Evolutionary conservation across 2,888 invertebrate genomes (phyloP), one percentile per base, ranked within the genome.

Genomic region (Diploptera punctata): DNA sequence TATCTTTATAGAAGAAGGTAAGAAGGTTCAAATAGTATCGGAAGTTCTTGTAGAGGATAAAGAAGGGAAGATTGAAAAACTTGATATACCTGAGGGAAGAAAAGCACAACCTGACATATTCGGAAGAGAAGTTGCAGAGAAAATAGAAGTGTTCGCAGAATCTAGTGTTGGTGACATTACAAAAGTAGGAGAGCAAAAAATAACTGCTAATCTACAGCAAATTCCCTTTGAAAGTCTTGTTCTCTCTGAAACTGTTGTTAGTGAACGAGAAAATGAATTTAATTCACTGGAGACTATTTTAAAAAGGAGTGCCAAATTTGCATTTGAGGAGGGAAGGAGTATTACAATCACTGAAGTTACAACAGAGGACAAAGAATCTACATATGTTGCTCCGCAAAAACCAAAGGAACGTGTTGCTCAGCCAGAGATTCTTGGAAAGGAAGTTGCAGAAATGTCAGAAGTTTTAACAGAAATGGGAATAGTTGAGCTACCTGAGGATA

Each of bases 71-170:
- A 76, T 80, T 60, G 78, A 76, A 73, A 76, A 77, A 62, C 65
- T 49, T 18, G 73, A 62, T 72, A 77, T 47, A 19, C 72, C 57
- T 43, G 21, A 26, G 13, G 52, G 33, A 54, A 76, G 74, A 65
- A 76, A 52, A 44, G 78, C 77, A 54, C 54, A 65, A 69, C 74
- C 76, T 24, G 76, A 76, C 43, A 72, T 79, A 43, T 70, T 82
- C 26, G 84, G 86, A 77, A 83, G 82, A 43, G 82, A 83, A 71
- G 74, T 81, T 13, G 82, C 84, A 68, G 88, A 88, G 76, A 83
- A 78, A 57, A 77, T 77, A 21, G 77, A 80, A 33, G 62, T 72
- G 10, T 57, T 70, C 10, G 61, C 81, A n/a, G 81, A 80, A 3
- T 79, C 80, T 70, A 79, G 78, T 72, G 78, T 79, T 2, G 81